A percentile compares a stretch with the other conserved stretches of the same genome.
phyloP scores from a whole-genome alignment of 2,113 vertebrate species.

The Helogale parvula region DNA sequence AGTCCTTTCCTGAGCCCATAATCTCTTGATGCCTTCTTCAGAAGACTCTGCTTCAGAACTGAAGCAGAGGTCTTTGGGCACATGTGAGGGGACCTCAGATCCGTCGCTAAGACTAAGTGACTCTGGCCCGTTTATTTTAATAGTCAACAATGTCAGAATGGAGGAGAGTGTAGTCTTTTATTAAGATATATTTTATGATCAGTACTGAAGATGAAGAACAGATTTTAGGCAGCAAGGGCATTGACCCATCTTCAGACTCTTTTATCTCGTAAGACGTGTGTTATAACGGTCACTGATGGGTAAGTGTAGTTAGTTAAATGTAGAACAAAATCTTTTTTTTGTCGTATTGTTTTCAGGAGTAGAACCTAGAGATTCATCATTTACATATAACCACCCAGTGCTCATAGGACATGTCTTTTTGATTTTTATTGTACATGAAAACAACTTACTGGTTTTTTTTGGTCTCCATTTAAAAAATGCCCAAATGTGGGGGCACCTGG shows the following conservation, averaged over 20 bases:
- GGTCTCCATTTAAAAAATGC: not conserved
- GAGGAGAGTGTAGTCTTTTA: not conserved
- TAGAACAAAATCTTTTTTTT: not conserved
- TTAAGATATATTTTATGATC: not conserved
- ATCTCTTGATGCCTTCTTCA: not conserved
- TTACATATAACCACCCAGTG: no score
- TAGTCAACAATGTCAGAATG: not conserved
- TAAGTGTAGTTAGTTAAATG: not conserved
- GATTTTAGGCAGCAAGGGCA: not conserved
- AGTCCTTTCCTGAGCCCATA: not conserved
- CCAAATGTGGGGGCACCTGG: not conserved
- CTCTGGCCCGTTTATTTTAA: not conserved
- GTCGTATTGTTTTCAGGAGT: no score
- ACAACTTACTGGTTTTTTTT: not conserved
- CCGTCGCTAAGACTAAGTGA: not conserved
- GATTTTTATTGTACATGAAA: not conserved
- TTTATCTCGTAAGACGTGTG: not conserved
- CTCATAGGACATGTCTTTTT: not conserved
- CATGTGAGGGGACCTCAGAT: not conserved
- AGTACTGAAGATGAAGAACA: not conserved
- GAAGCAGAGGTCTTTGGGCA: not conserved
- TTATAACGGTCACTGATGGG: not conserved
- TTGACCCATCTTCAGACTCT: not conserved
- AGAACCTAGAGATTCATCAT: no score
- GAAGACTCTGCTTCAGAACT: not conserved